Base-by-base conservation (phyloP, 2,797 vertebrate genomes). In the Sparus aurata region DNA sequence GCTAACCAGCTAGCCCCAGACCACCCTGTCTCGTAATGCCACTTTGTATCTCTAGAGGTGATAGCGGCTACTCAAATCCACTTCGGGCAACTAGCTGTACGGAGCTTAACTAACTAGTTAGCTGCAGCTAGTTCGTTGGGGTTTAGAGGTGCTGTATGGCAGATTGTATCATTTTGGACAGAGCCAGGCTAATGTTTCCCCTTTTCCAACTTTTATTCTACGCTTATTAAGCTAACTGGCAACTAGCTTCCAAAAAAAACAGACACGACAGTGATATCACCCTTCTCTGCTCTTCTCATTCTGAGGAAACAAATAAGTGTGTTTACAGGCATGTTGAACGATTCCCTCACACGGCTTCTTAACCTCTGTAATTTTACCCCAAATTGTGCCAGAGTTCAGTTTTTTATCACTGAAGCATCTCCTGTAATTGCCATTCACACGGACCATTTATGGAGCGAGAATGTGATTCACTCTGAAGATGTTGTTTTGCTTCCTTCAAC, bases 371-470 rank as follows among this genome's bases (percentile, higher is more conserved):
- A 60, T 46, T 57, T 54, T 47, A 52, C 20, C 20, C 22, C n/a
- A 69, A 41, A 73, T 9, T 65, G 13, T 15, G 12, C 52, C 38
- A 2, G 13, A 54, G 50, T 65, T 17, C 41, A 60, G 34, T 55
- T 80, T 78, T 68, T 18, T 73, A 25, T 69, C 34, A 58, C 57
- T 74, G 62, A 65, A 73, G 41, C 68, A 68, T 22, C 15, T 62
- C 41, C 18, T 55, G 1, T 75, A 38, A 69, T 77, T 77, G 49
- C 15, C 22, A 15, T 64, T 81, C 53, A 54, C 47, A 72, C 17
- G 27, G 46, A 53, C 46, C 62, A 73, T 82, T 85, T 77, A 68
- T 50, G 20, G 73, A 73, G 45, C 52, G 49, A 63, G n/a, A 70
- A 61, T 54, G 43, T 22, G 61, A 74, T 79, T 20, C 41, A 74